Evolutionary conservation across 2,113 vertebrate genomes (phyloP).

Genomic region (Grammomys dolichurus): DNA sequence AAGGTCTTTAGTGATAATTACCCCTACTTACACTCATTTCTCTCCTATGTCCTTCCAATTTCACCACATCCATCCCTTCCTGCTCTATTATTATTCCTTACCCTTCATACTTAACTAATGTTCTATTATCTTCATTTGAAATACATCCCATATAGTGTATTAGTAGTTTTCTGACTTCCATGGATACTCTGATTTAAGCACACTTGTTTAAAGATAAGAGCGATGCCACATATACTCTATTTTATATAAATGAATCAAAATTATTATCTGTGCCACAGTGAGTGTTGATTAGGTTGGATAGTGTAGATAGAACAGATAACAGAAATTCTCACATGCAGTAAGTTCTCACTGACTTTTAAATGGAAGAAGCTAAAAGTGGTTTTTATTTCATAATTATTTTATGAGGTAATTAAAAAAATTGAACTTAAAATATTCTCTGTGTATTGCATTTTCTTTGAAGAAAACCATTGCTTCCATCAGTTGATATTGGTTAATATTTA

Average conservation of each 20-base stretch:
- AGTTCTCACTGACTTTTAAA: background rate
- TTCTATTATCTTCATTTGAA: background rate
- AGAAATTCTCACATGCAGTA: background rate
- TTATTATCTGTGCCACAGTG: background rate
- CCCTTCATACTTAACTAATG: background rate
- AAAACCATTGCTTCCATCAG: background rate
- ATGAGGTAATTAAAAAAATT: background rate
- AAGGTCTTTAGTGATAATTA: background rate
- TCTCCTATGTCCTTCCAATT: background rate
- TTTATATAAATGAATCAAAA: background rate
- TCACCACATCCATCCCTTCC: background rate
- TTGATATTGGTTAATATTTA: background rate
- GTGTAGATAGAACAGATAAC: background rate
- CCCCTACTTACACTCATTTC: background rate
- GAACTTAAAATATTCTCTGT: background rate
- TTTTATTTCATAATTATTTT: slow-evolving; percentile 36
- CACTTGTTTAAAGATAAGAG: background rate
- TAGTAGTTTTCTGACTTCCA: background rate
- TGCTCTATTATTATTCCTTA: background rate
- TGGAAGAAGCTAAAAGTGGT: background rate
- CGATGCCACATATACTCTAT: background rate
- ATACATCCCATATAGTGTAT: background rate
- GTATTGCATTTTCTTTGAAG: background rate
- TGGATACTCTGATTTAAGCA: background rate
- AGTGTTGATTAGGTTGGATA: background rate